Base-by-base conservation (phyloP, 1,140 invertebrate genomes). In the Bombus affinis region DNA sequence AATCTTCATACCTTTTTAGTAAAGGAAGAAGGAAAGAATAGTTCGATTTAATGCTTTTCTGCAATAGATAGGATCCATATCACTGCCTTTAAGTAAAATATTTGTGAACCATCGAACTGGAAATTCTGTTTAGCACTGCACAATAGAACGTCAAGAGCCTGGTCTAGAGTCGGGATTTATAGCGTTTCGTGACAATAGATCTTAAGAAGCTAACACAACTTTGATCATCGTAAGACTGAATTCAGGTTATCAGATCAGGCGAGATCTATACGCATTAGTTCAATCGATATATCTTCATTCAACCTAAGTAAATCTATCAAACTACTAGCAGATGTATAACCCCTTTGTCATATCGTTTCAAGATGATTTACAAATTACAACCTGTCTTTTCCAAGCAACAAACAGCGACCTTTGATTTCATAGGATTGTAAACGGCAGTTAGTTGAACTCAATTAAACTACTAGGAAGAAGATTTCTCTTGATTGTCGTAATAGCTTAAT, bases 131-230 rank as follows among this genome's bases (percentile, higher is more conserved):
- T 65, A 22, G 39, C 9, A 9, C 25, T 25, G 32, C 18, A 78
- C 75, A 78, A 78, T 78, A 12, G 75, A 15, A 65, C 57, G 75
- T 65, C 59, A 78, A 53, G 18, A 77, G 75, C 57, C 28, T 42
- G 59, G 18, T 28, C 59, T 32, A n/a, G 22, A 57, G 75, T 37
- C 37, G 2, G 37, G 59, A 78, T 78, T 78, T 78, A 78, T 78
- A n/a, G 57, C 4, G n/a, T 78, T 78, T 78, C 37, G 39, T 59
- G 75, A 78, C 75, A 78, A 78, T 78, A 42, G 59, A 59, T 42
- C n/a, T 42, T n/a, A 42, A 78, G 75, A 65, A 78, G 57, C 37
- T 42, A 42, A 65, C 75, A 15, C n/a, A 42, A 42, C 75, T 65
- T 9, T 44, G 59, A 78, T 78, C 62, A 25, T 76, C 28, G 32